Conservation (phyloP, 2,797 vertebrate genomes). For the Numenius phaeopus region DNA sequence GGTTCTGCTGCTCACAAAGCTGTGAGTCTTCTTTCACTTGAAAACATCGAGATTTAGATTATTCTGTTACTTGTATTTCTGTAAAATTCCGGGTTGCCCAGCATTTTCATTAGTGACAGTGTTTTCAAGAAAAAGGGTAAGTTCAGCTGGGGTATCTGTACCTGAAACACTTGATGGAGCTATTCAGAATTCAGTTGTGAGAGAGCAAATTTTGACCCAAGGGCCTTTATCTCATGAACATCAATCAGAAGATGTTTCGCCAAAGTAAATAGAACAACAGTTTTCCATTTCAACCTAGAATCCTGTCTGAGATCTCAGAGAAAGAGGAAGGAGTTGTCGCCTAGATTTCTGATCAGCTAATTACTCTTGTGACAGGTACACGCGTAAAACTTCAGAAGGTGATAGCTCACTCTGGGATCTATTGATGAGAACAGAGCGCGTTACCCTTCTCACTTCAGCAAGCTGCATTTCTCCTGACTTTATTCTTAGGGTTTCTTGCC, state of each 20-base stretch:
- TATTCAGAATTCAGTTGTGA: not conserved
- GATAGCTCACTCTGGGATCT: not conserved
- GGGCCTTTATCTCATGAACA: not conserved
- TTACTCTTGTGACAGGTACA: not conserved
- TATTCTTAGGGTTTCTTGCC: not conserved
- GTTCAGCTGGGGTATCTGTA: not conserved
- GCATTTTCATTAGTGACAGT: not conserved
- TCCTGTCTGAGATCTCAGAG: not conserved
- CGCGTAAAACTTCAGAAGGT: not conserved
- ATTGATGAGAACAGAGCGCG: fast-evolving
- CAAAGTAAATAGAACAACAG: not conserved
- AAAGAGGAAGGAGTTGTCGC: not conserved
- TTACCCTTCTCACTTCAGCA: not conserved
- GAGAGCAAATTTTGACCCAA: not conserved
- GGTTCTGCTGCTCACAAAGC: not conserved
- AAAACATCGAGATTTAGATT: not conserved
- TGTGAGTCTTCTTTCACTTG: not conserved
- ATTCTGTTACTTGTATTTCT: not conserved
- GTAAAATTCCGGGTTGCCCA: not conserved
- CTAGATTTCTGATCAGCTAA: not conserved
- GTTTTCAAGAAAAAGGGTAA: not conserved
- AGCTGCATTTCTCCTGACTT: not conserved
- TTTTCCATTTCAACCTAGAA: not conserved
- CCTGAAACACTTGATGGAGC: not conserved
- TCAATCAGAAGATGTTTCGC: not conserved